Conservation (phyloP, 2,888 invertebrate species). For the Ornithoptera alexandrae region DNA sequence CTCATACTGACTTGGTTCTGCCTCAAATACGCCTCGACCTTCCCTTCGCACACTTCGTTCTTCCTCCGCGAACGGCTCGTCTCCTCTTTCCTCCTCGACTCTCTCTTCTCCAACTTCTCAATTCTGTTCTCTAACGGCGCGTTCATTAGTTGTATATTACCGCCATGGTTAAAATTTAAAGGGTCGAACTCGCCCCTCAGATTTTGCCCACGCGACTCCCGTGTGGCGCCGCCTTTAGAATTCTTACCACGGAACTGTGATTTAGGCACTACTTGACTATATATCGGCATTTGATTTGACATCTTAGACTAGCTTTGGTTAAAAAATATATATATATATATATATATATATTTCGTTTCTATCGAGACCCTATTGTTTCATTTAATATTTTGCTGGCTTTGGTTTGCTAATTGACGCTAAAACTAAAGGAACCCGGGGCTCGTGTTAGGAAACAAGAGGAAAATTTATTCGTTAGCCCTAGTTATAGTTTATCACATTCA, state of each 20-base stretch:
- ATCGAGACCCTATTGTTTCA: conserved; percentile 37
- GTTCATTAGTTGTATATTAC: conserved; percentile 61
- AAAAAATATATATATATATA: conserved; percentile 41
- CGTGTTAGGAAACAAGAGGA: conserved; percentile 35
- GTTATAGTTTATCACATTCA: conserved; percentile 49
- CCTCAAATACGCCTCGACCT: conserved; percentile 72
- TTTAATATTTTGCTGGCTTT: conserved; percentile 49
- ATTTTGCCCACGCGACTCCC: conserved; percentile 44
- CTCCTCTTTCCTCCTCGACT: conserved; percentile 46
- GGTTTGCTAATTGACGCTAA: conserved; percentile 65
- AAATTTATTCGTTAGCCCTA: conserved; percentile 47
- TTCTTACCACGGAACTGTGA: conserved; percentile 59
- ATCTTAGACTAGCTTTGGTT: conserved; percentile 74
- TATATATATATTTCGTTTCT: conserved; percentile 39
- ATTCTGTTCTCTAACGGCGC: conserved; percentile 51
- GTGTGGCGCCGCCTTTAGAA: conserved; percentile 44
- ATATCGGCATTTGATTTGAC: conserved; percentile 74
- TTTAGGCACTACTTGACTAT: conserved; percentile 75
- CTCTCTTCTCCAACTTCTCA: conserved; percentile 54
- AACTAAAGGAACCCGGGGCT: conserved; percentile 64
- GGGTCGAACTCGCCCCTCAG: conserved; percentile 80
- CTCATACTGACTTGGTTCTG: conserved; percentile 74
- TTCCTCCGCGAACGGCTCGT: conserved; percentile 52
- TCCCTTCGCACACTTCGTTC: conserved; percentile 59
- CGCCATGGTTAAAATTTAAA: conserved; percentile 81